A percentile compares a stretch with the other conserved stretches of the same genome.
phyloP scores from a whole-genome alignment of 2,113 vertebrate genomes.

The Gopherus evgoodei region DNA sequence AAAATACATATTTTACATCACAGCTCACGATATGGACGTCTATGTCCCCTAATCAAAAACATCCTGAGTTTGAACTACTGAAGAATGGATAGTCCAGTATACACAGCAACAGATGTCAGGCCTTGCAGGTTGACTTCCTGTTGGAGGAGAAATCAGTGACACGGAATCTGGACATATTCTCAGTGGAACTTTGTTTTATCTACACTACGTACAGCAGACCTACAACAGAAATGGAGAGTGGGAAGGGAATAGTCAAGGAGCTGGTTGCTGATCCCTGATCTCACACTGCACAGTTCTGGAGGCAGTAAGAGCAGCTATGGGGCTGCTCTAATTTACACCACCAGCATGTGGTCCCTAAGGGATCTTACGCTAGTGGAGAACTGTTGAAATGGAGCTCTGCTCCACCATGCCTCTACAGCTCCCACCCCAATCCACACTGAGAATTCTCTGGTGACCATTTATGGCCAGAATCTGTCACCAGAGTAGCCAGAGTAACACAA shows the following conservation, averaged over 20 bases:
- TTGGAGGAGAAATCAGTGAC: neutral
- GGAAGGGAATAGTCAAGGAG: neutral
- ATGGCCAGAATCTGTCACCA: neutral
- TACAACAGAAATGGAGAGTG: neutral
- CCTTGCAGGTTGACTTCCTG: neutral
- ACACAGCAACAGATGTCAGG: neutral
- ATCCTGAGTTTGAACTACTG: neutral
- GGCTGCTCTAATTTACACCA: neutral
- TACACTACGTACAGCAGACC: neutral
- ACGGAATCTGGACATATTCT: neutral
- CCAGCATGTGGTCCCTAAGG: neutral
- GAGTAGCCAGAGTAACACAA: neutral
- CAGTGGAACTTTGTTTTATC: neutral
- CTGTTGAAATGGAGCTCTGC: neutral
- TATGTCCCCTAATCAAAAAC: neutral
- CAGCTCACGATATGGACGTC: neutral
- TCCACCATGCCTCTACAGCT: neutral
- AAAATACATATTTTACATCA: neutral
- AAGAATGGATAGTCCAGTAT: neutral
- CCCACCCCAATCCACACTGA: neutral
- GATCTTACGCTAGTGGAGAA: neutral
- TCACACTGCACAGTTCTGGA: neutral
- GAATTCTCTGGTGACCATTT: neutral
- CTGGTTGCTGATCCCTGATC: neutral
- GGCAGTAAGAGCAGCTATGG: neutral